A percentile compares a stretch with the other conserved stretches of the same genome.
Conservation (phyloP, 2,888 invertebrate genomes). For the Volucella inanis region DNA sequence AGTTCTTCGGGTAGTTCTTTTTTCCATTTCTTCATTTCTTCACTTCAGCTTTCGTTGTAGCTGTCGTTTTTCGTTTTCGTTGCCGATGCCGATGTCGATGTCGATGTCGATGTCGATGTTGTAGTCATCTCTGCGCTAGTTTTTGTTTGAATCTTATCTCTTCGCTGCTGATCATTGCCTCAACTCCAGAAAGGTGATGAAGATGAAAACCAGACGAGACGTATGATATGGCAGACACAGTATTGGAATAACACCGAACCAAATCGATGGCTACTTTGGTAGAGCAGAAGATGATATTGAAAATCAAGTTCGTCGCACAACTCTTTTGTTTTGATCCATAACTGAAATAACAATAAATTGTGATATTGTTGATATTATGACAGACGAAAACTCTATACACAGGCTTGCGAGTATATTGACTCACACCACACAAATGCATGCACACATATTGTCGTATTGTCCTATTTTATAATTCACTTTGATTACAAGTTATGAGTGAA, state of each 20-base stretch:
- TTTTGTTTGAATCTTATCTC: conserved; percentile 39
- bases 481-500: conserved; percentile 71
- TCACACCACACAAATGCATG: conserved; percentile 22
- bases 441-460: conserved; percentile 25
- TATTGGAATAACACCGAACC: neutral
- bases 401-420: neutral
- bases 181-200: conserved; percentile 53
- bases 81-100: no score
- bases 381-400: conserved; percentile 46
- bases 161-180: conserved; percentile 26
- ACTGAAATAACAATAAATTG: conserved; percentile 69
- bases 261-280: conserved; percentile 1
- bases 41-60: neutral
- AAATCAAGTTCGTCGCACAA: conserved; percentile 71
- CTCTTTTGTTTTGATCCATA: conserved; percentile 73
- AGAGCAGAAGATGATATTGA: conserved; percentile 55
- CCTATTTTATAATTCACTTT: conserved; percentile 72
- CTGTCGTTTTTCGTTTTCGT: neutral
- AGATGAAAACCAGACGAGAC: conserved; percentile 69
- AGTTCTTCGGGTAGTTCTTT: neutral
- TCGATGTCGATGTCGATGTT: neutral
- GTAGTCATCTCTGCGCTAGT: conserved; percentile 16
- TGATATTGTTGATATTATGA: conserved; percentile 73
- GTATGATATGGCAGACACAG: conserved; percentile 10
- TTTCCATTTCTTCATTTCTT: neutral